phyloP scores from a whole-genome alignment of 2,888 invertebrate species.

The Dolomedes plantarius region DNA sequence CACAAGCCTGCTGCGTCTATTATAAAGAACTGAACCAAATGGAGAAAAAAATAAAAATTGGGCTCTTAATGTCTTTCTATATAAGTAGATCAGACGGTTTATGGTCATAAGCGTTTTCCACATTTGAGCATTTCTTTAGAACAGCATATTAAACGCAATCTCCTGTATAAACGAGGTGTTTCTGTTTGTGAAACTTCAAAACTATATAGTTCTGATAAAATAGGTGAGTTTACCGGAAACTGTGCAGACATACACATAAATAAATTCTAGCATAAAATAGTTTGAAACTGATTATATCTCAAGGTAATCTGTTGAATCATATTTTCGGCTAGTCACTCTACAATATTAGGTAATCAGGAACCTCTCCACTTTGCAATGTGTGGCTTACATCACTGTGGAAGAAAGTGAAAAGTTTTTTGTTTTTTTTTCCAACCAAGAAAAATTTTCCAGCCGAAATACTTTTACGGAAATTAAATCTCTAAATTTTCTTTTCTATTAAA shows the following conservation, averaged over 20 bases:
- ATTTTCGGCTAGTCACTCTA: neutral
- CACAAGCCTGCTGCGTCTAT: no score
- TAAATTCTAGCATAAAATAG: neutral
- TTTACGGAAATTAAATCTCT: constrained; percentile 6
- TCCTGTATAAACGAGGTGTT: no score
- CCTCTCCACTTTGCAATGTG: neutral
- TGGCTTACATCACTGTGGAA: neutral
- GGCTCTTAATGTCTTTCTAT: no score
- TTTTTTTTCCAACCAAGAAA: neutral
- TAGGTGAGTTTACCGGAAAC: neutral
- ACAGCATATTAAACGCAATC: no score
- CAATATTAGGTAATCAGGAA: neutral
- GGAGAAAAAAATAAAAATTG: no score
- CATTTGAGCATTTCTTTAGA: no score
- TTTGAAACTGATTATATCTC: neutral
- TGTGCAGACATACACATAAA: neutral
- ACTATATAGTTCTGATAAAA: no score
- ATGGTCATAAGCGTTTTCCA: no score
- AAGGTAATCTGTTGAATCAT: neutral
- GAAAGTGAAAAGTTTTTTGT: neutral
- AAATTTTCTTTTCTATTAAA: neutral
- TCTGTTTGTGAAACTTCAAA: no score
- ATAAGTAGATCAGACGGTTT: no score
- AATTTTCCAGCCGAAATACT: neutral
- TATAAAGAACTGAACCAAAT: no score